Conservation (phyloP, 2,113 vertebrate genomes). For the Microcebus lehilahytsara region DNA sequence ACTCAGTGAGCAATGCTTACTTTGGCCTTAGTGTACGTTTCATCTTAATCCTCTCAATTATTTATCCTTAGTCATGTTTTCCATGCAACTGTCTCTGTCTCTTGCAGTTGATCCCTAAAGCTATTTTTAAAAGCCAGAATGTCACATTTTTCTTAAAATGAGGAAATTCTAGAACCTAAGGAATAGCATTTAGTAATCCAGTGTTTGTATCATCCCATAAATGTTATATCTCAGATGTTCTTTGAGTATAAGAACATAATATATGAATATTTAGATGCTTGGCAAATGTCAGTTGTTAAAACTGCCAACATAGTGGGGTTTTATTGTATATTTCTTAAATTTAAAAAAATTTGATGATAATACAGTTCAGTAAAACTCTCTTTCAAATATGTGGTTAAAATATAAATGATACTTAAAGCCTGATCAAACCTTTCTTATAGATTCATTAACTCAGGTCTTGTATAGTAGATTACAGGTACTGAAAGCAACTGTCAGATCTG, state of each 20-base stretch:
- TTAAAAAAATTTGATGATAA: not conserved
- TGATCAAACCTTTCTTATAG: constrained; percentile 15
- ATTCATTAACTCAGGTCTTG: not conserved
- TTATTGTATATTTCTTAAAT: not conserved
- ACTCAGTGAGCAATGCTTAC: not conserved
- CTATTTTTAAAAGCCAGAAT: constrained; percentile 16
- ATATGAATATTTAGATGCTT: not conserved
- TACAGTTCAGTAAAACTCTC: not conserved
- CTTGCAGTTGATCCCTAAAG: not conserved
- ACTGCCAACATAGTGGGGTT: not conserved
- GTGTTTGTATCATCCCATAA: not conserved
- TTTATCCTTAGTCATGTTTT: not conserved
- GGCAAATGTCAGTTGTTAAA: constrained; percentile 2
- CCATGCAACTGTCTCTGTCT: not conserved
- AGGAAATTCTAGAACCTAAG: constrained; percentile 7
- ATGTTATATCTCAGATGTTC: constrained; percentile 33
- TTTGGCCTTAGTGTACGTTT: not conserved
- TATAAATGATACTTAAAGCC: constrained; percentile 37
- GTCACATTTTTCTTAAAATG: constrained; percentile 44
- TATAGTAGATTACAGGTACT: not conserved
- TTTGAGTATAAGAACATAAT: not conserved
- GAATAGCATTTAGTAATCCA: constrained; percentile 7
- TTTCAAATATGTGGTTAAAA: constrained; percentile 18
- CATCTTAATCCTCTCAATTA: not conserved
- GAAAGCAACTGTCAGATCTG: not conserved